Base-by-base conservation (phyloP, 2,797 vertebrate species). In the Melanogrammus aeglefinus region DNA sequence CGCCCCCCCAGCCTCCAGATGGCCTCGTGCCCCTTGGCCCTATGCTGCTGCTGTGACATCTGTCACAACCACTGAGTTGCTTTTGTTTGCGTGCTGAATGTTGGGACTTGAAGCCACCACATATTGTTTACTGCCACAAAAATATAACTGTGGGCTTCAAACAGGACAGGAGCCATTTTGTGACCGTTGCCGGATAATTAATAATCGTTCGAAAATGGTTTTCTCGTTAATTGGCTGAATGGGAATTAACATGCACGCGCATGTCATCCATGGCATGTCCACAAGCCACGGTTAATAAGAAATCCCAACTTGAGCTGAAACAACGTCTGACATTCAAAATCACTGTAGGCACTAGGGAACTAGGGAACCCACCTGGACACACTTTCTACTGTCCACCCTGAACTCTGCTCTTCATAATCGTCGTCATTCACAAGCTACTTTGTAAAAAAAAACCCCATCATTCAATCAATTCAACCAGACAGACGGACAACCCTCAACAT, bases 21-120 rank as follows among this genome's bases (percentile, higher is more conserved):
- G 94, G 93, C 92, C 90, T 83, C 79, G 69, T 88, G 90, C 91
- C 92, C 93, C 89, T 86, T 85, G 88, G 92, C 88, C 90, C 85
- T 91, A 90, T 88, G 78, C 89, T 91, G 90, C 91, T 87, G 88
- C 90, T 85, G 87, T 91, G 92, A 92, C 91, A 93, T 92, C 93
- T 93, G 93, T 92, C 92, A 92, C 89, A 92, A 92, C 90, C 91
- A 90, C 88, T 85, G 89, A 91, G 89, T 85, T 88, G 90, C 91
- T 90, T 92, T 93, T 94, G 92, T 93, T 90, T 92, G 80, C 27
- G 83, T 80, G 44, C 85, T 82, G 85, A 82, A 82, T 84, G 82
- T 79, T 80, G 16, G 16, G 85, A 84, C 80, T 87, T 78, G 38
- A 82, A 81, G 79, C 83, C 77, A 77, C 73, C 75, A 33, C 79